A percentile compares a stretch with the other conserved stretches of the same genome.
These are phyloP conservation scores for Tortricodes alternella DNA, from an alignment of 2,888 invertebrate genomes.

Conservation along the genomic window DNA sequence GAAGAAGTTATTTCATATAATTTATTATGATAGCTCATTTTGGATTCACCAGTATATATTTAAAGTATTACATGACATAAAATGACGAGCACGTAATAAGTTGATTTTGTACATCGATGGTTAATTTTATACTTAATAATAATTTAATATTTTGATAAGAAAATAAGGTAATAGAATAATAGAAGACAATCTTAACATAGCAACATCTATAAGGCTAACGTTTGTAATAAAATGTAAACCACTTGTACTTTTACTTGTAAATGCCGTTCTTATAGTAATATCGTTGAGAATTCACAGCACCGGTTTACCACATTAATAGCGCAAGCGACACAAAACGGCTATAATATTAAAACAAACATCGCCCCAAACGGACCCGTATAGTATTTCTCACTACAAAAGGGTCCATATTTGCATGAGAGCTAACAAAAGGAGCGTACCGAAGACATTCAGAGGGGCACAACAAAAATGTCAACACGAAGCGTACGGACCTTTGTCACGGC, in stretches of 20 bases:
- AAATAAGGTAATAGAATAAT: no score
- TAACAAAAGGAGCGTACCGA: constrained; percentile 65
- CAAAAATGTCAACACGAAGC: constrained; percentile 71
- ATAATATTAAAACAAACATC: constrained; percentile 30
- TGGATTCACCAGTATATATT: no score
- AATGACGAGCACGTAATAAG: no score
- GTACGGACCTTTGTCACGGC: constrained; percentile 41
- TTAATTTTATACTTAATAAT: no score
- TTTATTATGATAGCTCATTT: no score
- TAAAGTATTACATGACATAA: no score
- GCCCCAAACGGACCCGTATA: constrained; percentile 27
- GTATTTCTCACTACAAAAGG: constrained; percentile 44
- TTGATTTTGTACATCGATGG: no score
- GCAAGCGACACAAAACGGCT: constrained; percentile 35
- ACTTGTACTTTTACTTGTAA: background rate
- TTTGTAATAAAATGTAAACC: background rate
- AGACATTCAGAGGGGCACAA: constrained; percentile 63
- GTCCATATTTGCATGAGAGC: constrained; percentile 51
- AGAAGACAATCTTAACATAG: no score
- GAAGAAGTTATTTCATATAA: no score
- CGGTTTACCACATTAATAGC: constrained; percentile 25
- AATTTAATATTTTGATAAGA: no score
- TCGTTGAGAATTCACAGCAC: constrained; percentile 22
- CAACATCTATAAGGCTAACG: background rate
- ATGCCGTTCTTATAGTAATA: constrained; percentile 12